Evolutionary conservation across 1,140 invertebrate genomes (phyloP), one percentile per base, ranked within the genome.

Genomic region (Philopotamus ludificatus): DNA sequence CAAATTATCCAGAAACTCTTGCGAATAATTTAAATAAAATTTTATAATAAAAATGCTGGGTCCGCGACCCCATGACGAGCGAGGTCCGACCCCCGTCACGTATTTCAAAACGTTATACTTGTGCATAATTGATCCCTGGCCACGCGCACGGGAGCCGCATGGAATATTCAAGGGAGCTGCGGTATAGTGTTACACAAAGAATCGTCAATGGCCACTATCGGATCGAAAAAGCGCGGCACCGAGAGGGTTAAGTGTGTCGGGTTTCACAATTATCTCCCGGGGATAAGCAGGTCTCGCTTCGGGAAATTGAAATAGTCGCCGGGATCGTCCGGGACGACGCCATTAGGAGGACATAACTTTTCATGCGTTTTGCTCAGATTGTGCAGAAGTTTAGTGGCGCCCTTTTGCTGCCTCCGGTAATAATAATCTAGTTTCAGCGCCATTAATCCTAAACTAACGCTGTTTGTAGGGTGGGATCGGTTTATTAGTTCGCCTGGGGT

Each of bases 381-480:
- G 53, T 47, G 63, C 41, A 59, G n/a, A 50, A 59, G 53, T 39
- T 47, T 59, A 65, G 63, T 65, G 62, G 45, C 44, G 47, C 60
- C 60, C 60, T 53, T 53, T 26, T 42, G 50, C 53, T 22, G 20
- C 42, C 22, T 44, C 34, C 68, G 47, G 65, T 54, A 67, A 65
- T 70, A 70, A 70, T 70, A 65, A 70, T 70, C 68, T 70, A 67
- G 65, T 67, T 70, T 70, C 68, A 63, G 68, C 60, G 65, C 54
- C 68, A 70, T 70, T 70, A 70, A 70, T 70, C 65, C 57, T 39
- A 44, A 70, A 67, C 65, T 67, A 61, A 59, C 50, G 45, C 51
- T 47, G 26, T 57, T 64, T 45, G 55, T 54, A 44, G 55, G 45
- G 53, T 47, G 1, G 65, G 20, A 22, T 58, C 25, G 42, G 57